These are phyloP conservation scores for Cenopis cana DNA, from an alignment of 2,888 invertebrate species.

Conservation along the genomic window DNA sequence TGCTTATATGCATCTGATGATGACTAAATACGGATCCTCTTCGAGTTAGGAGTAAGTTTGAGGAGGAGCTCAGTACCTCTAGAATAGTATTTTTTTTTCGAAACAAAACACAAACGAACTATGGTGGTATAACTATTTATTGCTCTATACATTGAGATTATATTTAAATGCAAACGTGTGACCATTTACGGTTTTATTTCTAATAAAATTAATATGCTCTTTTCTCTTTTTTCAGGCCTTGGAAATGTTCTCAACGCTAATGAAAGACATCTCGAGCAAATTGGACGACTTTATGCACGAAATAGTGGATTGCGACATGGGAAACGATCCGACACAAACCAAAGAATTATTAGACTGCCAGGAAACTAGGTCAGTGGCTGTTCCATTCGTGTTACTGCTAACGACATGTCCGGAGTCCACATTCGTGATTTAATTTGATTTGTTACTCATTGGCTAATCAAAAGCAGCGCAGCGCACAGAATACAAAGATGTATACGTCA, in stretches of 20 bases:
- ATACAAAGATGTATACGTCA: not conserved
- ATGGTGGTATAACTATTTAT: too few species aligned
- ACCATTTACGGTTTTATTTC: not conserved
- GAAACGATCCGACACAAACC: conserved; percentile 96
- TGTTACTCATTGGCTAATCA: conserved; percentile 5
- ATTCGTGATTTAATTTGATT: conserved; percentile 39
- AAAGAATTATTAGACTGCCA: conserved; percentile 94
- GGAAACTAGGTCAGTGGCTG: conserved; percentile 85
- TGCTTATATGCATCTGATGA: too few species aligned
- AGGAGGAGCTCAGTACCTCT: too few species aligned
- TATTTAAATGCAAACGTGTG: too few species aligned
- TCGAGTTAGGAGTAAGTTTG: too few species aligned
- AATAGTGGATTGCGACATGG: conserved; percentile 96
- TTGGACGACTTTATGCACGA: conserved; percentile 94
- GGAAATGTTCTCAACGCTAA: conserved; percentile 97
- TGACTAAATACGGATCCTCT: too few species aligned
- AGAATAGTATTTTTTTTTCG: too few species aligned
- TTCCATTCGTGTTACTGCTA: conserved; percentile 35
- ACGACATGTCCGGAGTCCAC: conserved; percentile 16
- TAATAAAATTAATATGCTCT: conserved; percentile 2
- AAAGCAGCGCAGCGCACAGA: not conserved
- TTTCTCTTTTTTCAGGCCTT: conserved; percentile 88
- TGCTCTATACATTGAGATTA: too few species aligned
- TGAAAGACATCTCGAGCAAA: conserved; percentile 94
- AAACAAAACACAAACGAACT: too few species aligned